A percentile compares a stretch with the other conserved stretches of the same genome.
These are phyloP conservation scores for Deilephila elpenor DNA, from an alignment of 2,888 invertebrate genomes.

Conservation along the genomic window DNA sequence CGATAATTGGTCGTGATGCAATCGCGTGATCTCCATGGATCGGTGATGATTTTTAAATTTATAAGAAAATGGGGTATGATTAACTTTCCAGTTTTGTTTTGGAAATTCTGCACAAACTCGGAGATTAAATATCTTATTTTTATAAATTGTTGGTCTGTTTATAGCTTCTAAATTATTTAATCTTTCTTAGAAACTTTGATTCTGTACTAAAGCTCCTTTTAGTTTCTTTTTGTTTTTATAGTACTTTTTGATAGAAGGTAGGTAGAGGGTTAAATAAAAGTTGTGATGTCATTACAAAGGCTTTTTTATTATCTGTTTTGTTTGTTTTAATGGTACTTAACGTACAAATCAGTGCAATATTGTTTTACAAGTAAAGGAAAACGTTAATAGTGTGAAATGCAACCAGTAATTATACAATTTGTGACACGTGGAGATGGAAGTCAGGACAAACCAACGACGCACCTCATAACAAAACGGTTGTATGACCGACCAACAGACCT, in stretches of 20 bases:
- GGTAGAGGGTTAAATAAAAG: constrained; percentile 20
- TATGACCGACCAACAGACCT: constrained; percentile 59
- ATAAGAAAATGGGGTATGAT: constrained; percentile 35
- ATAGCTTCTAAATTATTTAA: not conserved
- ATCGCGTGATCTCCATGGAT: constrained; percentile 73
- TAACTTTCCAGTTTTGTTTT: not conserved
- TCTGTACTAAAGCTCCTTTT: not conserved
- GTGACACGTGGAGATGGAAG: constrained; percentile 53
- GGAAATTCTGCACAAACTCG: not conserved
- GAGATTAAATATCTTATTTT: too few relatives aligned
- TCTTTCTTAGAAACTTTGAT: not conserved
- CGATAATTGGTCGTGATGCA: constrained; percentile 83
- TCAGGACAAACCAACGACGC: constrained; percentile 29
- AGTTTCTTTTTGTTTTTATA: not conserved
- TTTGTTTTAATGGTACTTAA: constrained; percentile 67
- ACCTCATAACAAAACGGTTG: constrained; percentile 53
- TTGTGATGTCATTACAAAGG: constrained; percentile 28
- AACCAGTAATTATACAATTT: constrained; percentile 57
- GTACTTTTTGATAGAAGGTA: not conserved
- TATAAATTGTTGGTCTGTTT: not conserved
- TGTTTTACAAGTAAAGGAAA: constrained; percentile 68
- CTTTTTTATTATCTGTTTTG: constrained; percentile 69
- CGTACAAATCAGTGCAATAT: constrained; percentile 74
- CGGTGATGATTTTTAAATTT: constrained; percentile 45
- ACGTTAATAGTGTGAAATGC: constrained; percentile 65